phyloP scores from a whole-genome alignment of 2,797 vertebrate genomes.

The Urophycis tenuis region DNA sequence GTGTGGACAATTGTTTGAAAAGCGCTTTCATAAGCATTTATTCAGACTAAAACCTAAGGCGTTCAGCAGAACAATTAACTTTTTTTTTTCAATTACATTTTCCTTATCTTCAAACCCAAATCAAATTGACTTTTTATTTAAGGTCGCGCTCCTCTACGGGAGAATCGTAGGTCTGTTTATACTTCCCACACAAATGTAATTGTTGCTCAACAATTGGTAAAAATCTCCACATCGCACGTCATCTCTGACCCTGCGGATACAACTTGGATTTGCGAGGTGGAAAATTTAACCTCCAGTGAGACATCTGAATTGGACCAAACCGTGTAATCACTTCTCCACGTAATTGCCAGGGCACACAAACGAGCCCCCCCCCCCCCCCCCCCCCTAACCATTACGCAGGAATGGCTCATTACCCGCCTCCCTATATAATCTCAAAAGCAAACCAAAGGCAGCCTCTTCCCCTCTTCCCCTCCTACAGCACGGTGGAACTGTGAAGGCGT shows the following conservation, averaged over 20 bases:
- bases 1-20: neutral
- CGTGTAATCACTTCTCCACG: neutral
- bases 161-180: neutral
- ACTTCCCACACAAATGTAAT: neutral
- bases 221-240: neutral
- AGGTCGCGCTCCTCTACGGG: neutral
- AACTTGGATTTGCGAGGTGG: neutral
- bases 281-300: neutral
- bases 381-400: neutral
- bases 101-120: too few relatives aligned
- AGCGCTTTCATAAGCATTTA: too few relatives aligned
- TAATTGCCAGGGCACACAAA: neutral
- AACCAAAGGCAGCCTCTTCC: neutral
- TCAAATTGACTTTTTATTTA: too few relatives aligned
- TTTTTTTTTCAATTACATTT: neutral
- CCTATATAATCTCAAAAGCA: neutral
- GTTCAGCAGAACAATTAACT: neutral
- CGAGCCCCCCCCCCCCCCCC: neutral
- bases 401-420: neutral
- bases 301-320: neutral
- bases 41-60: neutral
- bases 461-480: too few relatives aligned
- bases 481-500: too few relatives aligned
- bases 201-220: neutral
- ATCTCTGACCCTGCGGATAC: neutral